A percentile compares a stretch with the other conserved stretches of the same genome.
Evolutionary conservation across 2,888 invertebrate genomes (phyloP).

Genomic region (Cheilosia urbana): DNA sequence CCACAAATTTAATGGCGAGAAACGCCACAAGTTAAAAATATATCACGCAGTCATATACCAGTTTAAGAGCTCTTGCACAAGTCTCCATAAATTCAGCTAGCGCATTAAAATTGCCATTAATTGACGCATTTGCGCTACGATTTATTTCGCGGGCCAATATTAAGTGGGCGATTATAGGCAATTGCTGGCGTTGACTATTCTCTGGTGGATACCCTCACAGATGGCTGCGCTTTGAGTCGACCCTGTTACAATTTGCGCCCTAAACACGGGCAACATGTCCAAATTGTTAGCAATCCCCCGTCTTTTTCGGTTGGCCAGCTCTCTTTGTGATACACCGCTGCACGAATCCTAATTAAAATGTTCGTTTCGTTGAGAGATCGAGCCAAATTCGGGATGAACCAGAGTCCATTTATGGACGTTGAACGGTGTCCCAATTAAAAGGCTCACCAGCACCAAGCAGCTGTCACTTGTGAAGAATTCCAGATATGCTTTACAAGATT

Average conservation of each 20-base stretch:
- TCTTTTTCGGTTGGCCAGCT: background rate
- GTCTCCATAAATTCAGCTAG: constrained; percentile 39
- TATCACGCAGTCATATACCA: constrained; percentile 29
- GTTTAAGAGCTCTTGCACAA: constrained; percentile 46
- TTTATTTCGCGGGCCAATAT: constrained; percentile 23
- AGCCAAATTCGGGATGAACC: constrained; percentile 5
- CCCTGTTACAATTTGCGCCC: constrained; percentile 20
- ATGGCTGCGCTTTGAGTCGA: background rate
- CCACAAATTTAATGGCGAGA: constrained; percentile 47
- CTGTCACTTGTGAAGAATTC: constrained; percentile 22
- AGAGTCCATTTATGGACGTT: constrained; percentile 36
- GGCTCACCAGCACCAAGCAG: constrained; percentile 24
- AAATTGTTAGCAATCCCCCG: background rate
- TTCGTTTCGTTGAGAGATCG: background rate
- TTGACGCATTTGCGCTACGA: constrained; percentile 44
- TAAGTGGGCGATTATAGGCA: constrained; percentile 68
- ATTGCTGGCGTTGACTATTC: constrained; percentile 13
- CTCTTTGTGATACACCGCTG: constrained; percentile 1
- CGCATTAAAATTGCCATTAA: constrained; percentile 47
- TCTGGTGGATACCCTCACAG: background rate
- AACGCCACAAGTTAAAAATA: constrained; percentile 36
- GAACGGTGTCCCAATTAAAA: constrained; percentile 59
- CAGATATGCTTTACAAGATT: constrained; percentile 25
- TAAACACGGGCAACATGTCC: constrained; percentile 18
- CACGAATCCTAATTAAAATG: constrained; percentile 8